A percentile compares a stretch with the other conserved stretches of the same genome.
These are phyloP conservation scores for Dicrurus megarhynchus DNA, from an alignment of 2,113 vertebrate species.

Conservation along the genomic window DNA sequence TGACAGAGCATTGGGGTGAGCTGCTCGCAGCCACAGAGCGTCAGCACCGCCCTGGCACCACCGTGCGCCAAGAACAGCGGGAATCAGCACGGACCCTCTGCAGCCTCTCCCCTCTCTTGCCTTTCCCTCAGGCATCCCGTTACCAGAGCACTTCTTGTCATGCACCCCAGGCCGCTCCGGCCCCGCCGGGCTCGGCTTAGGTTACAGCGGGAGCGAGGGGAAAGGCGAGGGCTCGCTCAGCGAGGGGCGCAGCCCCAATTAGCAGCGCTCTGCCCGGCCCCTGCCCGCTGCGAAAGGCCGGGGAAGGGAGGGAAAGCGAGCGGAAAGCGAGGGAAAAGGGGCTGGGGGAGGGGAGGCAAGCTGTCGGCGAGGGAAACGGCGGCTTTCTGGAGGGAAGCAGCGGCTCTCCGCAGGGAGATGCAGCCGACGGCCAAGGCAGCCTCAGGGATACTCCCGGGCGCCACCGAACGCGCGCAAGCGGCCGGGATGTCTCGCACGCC, in stretches of 20 bases:
- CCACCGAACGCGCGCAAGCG: rapidly evolving
- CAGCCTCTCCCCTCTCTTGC: rapidly evolving
- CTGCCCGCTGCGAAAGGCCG: neutral
- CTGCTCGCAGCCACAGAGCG: rapidly evolving
- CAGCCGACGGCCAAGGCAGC: neutral
- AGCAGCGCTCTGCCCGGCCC: conserved; percentile 32
- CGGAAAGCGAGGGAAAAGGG: neutral
- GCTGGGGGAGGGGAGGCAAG: neutral
- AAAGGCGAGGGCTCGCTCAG: neutral
- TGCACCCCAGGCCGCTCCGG: rapidly evolving
- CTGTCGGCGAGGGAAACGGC: neutral
- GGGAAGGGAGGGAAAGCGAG: conserved; percentile 52
- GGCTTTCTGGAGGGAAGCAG: neutral
- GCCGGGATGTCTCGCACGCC: rapidly evolving
- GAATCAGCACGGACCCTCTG: rapidly evolving
- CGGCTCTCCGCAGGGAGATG: conserved; percentile 61
- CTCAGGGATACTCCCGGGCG: neutral
- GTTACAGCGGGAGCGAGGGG: neutral
- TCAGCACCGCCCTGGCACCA: rapidly evolving
- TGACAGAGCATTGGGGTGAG: neutral
- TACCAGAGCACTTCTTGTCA: neutral
- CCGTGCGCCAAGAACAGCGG: rapidly evolving
- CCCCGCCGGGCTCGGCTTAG: neutral
- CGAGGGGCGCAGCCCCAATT: conserved; percentile 66
- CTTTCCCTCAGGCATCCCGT: neutral